Evolutionary conservation across 1,140 invertebrate genomes (phyloP).

Genomic region (Lepidotrigona ventralis): DNA sequence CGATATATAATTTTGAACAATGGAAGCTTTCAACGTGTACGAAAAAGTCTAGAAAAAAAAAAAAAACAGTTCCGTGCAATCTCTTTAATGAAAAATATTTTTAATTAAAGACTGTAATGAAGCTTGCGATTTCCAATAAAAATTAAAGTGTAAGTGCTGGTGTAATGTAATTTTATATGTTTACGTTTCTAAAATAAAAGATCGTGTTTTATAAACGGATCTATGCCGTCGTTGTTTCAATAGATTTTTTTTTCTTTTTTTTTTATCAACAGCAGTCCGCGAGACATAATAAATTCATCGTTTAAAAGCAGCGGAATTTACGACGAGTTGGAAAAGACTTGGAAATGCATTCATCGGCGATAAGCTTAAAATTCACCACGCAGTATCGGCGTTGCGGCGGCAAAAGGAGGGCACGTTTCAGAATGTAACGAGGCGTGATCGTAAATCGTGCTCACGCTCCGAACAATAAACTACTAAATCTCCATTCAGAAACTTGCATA

Average conservation of each 20-base stretch:
- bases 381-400: not conserved
- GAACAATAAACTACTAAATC: constrained; percentile 7
- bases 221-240: not conserved
- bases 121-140: not conserved
- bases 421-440: not conserved
- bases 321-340: not conserved
- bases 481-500: constrained; percentile 2
- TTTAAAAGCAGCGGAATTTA: not conserved
- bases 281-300: not conserved
- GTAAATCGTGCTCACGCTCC: not conserved
- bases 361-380: not conserved
- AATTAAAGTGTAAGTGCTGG: not conserved
- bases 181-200: not conserved
- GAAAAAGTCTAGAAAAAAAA: not conserved
- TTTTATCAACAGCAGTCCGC: not conserved
- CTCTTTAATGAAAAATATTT: not conserved
- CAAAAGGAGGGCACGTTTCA: not conserved
- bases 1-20: not conserved
- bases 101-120: not conserved
- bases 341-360: not conserved
- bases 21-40: not conserved
- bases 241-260: not conserved
- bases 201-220: not conserved
- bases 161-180: not conserved
- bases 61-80: not conserved